These are phyloP conservation scores for Mactra quadrangularis DNA, from an alignment of 1,140 invertebrate species.

Conservation along the genomic window DNA sequence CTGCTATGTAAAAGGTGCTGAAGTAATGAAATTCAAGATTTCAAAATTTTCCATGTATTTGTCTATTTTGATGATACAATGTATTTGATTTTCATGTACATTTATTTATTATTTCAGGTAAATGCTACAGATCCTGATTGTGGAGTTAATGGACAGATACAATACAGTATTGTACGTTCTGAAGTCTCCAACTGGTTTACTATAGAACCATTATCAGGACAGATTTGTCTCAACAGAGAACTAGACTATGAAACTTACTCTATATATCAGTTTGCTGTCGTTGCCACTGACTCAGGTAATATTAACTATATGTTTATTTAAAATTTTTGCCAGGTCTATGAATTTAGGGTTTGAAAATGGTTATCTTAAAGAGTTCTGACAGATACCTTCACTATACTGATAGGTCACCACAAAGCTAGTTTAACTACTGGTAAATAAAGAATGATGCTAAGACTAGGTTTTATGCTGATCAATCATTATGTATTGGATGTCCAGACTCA, in stretches of 20 bases:
- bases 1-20: too few species aligned
- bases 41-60: too few species aligned
- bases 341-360: too few species aligned
- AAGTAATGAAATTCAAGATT: too few species aligned
- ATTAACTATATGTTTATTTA: slow-evolving; percentile 86
- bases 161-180: slow-evolving; percentile 93
- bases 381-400: not conserved
- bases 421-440: too few species aligned
- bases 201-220: slow-evolving; percentile 92
- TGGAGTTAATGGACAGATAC: slow-evolving; percentile 97
- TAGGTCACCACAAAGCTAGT: too few species aligned
- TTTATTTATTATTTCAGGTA: slow-evolving; percentile 87
- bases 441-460: not conserved
- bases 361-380: too few species aligned
- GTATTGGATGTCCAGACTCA: too few species aligned
- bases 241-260: slow-evolving; percentile 94
- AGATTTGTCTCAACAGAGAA: slow-evolving; percentile 92
- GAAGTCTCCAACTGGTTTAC: slow-evolving; percentile 87
- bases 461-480: not conserved
- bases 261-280: slow-evolving; percentile 95
- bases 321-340: slow-evolving; percentile 92
- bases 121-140: slow-evolving; percentile 97
- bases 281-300: slow-evolving; percentile 96
- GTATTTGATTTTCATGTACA: too few species aligned
- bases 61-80: too few species aligned